Evolutionary conservation across 2,113 vertebrate species (phyloP), one percentile per base, ranked within the genome.

Genomic region (Seriola rivoliana): DNA sequence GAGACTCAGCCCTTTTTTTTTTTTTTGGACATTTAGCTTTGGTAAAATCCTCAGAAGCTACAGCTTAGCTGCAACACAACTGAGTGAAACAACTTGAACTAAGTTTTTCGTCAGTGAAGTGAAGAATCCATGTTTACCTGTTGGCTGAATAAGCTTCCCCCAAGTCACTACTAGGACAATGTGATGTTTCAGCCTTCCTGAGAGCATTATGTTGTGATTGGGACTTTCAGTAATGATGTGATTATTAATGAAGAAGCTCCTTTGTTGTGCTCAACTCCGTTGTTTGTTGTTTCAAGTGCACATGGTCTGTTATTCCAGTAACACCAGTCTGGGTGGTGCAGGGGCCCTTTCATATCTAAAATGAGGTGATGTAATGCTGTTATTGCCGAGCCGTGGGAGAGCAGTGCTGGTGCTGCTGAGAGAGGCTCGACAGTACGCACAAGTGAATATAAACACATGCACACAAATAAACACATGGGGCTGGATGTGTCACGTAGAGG

Each of bases 401-500:
- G 42, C 10, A 23, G 25, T 60, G 42, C 10, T 4, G 34, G 21
- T 44, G 62, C 44, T 54, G 60, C 59, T 34, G 29, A 25, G 63
- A 54, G 72, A 57, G 40, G 55, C 54, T 54, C 32, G 8, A 29
- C 52, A 50, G 29, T 8, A 7, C 10, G 42, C 17, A 29, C 21
- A 36, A 60, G 64, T 58, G 62, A 78, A 13, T 62, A 48, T 65
- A 50, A 76, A 78, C 66, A 76, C 52, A 32, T 46, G 57, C 58
- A 66, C 23, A 38, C 36, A 75, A 40, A 85, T 36, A 80, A 67
- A 75, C 75, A 77, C 44, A 59, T 32, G 8, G 29, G 13, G 55
- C 23, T 65, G 40, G 65, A 64, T 19, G 52, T 72, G 66, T 86
- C 72, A 68, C 57, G n/a, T n/a, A 40, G 42, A 86, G 88, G 85